These are phyloP conservation scores for Dryadula phaetusa DNA, from an alignment of 2,888 invertebrate species.

Conservation along the genomic window DNA sequence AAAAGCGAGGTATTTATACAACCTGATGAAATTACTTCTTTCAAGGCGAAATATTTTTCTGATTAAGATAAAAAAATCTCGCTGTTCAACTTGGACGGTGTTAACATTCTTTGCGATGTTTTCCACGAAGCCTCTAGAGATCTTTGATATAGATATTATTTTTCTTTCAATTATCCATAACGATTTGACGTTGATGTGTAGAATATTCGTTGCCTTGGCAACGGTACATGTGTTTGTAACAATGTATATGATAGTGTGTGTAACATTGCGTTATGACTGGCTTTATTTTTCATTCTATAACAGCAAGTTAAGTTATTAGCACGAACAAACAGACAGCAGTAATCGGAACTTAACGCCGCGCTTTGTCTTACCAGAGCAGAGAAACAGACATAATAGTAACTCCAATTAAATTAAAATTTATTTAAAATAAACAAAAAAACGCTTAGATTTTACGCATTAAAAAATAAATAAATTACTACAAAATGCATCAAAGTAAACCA, in stretches of 20 bases:
- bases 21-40: constrained; percentile 18
- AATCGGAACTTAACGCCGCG: too few species aligned
- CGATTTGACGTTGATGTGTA: too few species aligned
- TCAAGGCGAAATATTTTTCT: constrained; percentile 8
- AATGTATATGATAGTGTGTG: too few species aligned
- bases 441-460: neutral
- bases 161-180: neutral
- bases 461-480: constrained; percentile 10
- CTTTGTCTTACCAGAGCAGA: too few species aligned
- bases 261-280: too few species aligned
- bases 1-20: constrained; percentile 12
- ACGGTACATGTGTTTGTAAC: too few species aligned
- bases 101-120: constrained; percentile 9
- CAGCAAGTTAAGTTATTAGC: too few species aligned
- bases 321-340: too few species aligned
- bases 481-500: constrained; percentile 38
- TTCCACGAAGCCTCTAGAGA: neutral
- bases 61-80: constrained; percentile 23
- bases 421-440: neutral
- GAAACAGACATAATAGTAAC: too few species aligned
- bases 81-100: constrained; percentile 8
- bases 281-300: too few species aligned
- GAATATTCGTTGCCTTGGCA: too few species aligned
- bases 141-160: constrained; percentile 1
- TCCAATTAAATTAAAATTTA: too few species aligned